Conservation (phyloP, 2,888 invertebrate genomes). For the Hecatera dysodea region DNA sequence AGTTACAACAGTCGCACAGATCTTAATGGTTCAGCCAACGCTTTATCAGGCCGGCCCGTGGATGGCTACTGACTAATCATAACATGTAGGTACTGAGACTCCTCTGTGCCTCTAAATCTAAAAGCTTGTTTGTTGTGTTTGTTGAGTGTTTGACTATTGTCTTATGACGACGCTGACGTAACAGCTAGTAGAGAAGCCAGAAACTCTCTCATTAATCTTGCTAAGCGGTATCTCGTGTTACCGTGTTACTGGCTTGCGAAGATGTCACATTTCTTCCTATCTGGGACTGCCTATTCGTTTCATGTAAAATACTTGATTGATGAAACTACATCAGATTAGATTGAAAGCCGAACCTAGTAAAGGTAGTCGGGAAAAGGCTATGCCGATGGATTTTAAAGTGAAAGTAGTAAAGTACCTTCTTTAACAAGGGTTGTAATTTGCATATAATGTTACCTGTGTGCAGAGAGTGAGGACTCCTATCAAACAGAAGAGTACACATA, state of each 20-base stretch:
- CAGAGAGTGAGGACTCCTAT: conserved; percentile 84
- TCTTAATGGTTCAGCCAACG: not conserved
- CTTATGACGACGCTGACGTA: too few species aligned
- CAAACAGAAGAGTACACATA: conserved; percentile 80
- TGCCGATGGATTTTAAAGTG: not conserved
- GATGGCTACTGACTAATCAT: too few species aligned
- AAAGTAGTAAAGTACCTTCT: too few species aligned
- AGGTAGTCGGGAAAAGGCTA: not conserved
- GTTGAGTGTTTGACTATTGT: too few species aligned
- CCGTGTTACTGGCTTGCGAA: not conserved
- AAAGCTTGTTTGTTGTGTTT: too few species aligned
- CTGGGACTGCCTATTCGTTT: too few species aligned
- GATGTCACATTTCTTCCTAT: not conserved
- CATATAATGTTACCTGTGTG: conserved; percentile 77
- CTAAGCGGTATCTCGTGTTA: not conserved
- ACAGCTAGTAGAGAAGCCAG: not conserved
- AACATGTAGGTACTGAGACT: not conserved
- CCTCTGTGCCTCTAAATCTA: not conserved
- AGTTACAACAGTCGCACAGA: not conserved
- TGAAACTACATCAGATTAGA: not conserved
- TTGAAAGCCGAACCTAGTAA: too few species aligned
- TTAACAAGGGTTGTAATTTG: too few species aligned
- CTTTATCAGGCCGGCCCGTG: not conserved
- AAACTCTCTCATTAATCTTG: not conserved
- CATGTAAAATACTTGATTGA: not conserved